A percentile compares a stretch with the other conserved stretches of the same genome.
Evolutionary conservation across 2,888 invertebrate species (phyloP).

Genomic region (Byasa hedistus): DNA sequence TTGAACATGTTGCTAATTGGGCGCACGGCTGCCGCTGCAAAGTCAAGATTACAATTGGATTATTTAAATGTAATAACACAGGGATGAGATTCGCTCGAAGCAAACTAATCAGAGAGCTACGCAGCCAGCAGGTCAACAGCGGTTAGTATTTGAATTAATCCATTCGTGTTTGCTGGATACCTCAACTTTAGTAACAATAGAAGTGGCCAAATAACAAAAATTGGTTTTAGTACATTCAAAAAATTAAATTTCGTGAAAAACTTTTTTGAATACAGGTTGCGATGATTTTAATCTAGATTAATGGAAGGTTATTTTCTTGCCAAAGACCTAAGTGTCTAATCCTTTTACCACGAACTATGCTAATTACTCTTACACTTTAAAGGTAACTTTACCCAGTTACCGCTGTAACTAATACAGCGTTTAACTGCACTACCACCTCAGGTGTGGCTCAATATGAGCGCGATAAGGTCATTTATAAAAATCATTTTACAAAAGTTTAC

Average conservation of each 20-base stretch:
- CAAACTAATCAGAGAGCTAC: constrained; percentile 15
- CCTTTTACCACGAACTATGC: no score
- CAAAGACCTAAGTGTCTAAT: no score
- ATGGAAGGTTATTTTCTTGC: no score
- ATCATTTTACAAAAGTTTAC: no score
- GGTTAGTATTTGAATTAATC: constrained; percentile 10
- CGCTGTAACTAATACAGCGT: no score
- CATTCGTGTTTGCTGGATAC: not conserved
- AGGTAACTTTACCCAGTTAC: no score
- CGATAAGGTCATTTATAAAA: no score
- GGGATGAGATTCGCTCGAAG: constrained; percentile 45
- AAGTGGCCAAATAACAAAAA: not conserved
- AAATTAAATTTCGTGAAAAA: no score
- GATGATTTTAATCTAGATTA: no score
- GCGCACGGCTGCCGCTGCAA: constrained; percentile 34
- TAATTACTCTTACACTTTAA: no score
- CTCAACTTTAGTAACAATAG: not conserved
- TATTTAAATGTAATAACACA: constrained; percentile 59
- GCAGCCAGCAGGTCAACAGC: constrained; percentile 3
- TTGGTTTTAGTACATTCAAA: not conserved
- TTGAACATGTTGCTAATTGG: constrained; percentile 20
- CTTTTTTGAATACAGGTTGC: not conserved
- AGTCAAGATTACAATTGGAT: constrained; percentile 58
- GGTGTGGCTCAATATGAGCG: no score
- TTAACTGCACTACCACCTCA: no score